Evolutionary conservation across 2,113 vertebrate species (phyloP).

Genomic region (Scytalopus superciliaris): DNA sequence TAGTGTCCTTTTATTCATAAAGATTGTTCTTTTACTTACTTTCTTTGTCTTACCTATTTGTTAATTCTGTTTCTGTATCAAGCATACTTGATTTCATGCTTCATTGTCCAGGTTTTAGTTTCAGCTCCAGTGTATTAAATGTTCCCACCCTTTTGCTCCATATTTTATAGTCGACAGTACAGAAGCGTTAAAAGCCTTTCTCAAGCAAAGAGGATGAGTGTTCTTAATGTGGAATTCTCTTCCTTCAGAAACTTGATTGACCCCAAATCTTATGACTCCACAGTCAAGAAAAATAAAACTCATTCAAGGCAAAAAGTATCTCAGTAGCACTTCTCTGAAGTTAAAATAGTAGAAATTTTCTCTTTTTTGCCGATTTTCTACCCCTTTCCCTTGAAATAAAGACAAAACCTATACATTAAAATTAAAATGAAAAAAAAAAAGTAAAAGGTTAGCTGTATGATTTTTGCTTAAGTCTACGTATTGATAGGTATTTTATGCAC

Average conservation of each 20-base stretch:
- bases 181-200: constrained; percentile 44
- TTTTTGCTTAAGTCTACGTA: neutral
- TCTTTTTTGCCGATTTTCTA: neutral
- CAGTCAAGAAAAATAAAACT: constrained; percentile 20
- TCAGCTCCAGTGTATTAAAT: constrained; percentile 49
- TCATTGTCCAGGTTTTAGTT: constrained; percentile 62
- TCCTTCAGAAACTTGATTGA: constrained; percentile 33
- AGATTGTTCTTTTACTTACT: constrained; percentile 9
- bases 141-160: constrained; percentile 39
- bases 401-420: neutral
- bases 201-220: neutral
- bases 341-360: neutral
- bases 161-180: constrained; percentile 12
- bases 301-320: neutral
- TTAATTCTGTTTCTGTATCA: constrained; percentile 53
- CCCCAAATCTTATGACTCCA: neutral
- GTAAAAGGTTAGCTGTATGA: neutral
- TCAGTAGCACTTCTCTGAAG: neutral
- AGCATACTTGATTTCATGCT: constrained; percentile 69
- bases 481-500: neutral
- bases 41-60: constrained; percentile 50
- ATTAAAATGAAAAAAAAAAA: neutral
- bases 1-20: constrained; percentile 16
- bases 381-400: neutral
- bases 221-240: constrained; percentile 16